A percentile compares a stretch with the other conserved stretches of the same genome.
Conservation (phyloP, 2,797 vertebrate genomes). For the Tauraco hartlaubi region DNA sequence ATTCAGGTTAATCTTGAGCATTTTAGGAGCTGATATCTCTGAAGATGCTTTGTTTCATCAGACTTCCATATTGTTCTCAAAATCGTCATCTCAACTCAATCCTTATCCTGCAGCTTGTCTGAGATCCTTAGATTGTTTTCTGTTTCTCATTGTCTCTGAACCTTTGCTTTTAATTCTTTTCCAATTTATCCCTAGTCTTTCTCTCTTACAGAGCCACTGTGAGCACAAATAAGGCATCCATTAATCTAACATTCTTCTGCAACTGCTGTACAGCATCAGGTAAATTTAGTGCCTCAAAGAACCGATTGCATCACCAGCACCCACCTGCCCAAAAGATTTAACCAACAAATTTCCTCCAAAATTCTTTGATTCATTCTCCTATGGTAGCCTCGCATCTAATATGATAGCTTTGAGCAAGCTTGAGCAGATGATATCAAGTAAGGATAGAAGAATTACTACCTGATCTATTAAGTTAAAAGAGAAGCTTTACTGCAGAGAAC, state of each 20-base stretch:
- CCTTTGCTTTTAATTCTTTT: not conserved
- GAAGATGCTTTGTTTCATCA: not conserved
- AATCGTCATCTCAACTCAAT: not conserved
- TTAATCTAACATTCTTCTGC: not conserved
- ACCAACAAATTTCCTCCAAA: not conserved
- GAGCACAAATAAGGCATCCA: not conserved
- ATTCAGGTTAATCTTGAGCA: not conserved
- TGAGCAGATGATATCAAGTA: not conserved
- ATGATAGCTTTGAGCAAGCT: not conserved
- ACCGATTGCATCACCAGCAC: not conserved
- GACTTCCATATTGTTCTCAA: not conserved
- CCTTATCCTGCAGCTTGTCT: not conserved
- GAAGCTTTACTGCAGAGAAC: not conserved
- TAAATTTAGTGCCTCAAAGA: not conserved
- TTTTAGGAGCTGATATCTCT: not conserved
- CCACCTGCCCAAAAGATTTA: not conserved
- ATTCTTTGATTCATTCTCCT: not conserved
- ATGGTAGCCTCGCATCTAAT: not conserved
- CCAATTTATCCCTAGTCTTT: not conserved
- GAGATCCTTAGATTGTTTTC: not conserved
- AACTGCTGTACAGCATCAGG: not conserved
- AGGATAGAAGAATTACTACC: not conserved
- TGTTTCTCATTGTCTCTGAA: not conserved
- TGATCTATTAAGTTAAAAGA: not conserved
- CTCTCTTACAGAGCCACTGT: not conserved